Base-by-base conservation (phyloP, 2,113 vertebrate species). In the Vicugna pacos region DNA sequence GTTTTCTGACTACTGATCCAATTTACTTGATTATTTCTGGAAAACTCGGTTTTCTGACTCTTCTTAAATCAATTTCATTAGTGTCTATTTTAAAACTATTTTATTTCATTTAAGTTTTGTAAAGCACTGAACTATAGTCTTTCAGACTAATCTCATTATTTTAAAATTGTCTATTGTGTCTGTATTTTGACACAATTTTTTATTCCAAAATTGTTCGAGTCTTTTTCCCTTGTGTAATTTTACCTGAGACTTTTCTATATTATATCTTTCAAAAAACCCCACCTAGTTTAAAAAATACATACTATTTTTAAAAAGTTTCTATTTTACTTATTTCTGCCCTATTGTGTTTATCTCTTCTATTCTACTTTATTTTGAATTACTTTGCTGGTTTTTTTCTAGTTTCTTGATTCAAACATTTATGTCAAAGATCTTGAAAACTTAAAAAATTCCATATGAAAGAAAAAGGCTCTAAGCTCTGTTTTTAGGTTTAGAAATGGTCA, bases 401-500 rank as follows among this genome's bases (percentile, higher is more conserved):
- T 92, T 91, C 14, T 70, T 93, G 24, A 94, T 67, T 89, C n/a
- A 93, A 76, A 91, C 64, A 10, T 94, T 94, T 83, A 90, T 42
- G 30, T 48, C 20, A 96, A 89, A 82, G 28, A 69, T 89, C 52
- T 93, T 72, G 12, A 91, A 93, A 96, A 84, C 35, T 87, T 73
- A 69, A 62, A 91, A 81, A 85, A 46, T 26, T n/a, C 6, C 72
- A 16, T n/a, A 12, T 16, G 2, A 48, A 85, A 79, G n/a, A 86
- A 80, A 79, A 87, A 54, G 7, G 12, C 24, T 69, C 6, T 72
- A 32, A 60, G 19, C 70, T 77, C 6, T 73, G 4, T 24, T 64
- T 82, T 65, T 83, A 94, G 73, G 15, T n/a, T 92, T 83, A 69
- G 7, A 89, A 96, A 79, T 24, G 6, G 16, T 79, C 14, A 48